phyloP scores from a whole-genome alignment of 2,888 invertebrate species.

The Rhodophaea formosa region DNA sequence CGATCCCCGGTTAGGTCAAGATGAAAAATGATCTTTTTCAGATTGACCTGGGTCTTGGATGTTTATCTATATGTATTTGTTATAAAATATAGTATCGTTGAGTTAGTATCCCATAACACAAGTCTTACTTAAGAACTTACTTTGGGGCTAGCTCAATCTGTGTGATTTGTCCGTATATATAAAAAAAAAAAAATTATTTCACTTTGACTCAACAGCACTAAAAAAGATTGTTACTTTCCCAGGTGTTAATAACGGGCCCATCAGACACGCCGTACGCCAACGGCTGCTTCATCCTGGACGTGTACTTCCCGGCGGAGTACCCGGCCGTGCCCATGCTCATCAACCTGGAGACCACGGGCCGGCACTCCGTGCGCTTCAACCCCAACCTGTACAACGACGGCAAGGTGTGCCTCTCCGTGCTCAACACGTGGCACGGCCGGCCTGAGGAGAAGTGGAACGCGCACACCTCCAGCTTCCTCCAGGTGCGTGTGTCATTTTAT shows the following conservation, averaged over 20 bases:
- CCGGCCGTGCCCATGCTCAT: slow-evolving; percentile 94
- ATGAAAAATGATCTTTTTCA: too few species aligned
- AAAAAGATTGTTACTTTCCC: slow-evolving; percentile 14
- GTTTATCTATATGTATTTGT: too few species aligned
- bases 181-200: too few species aligned
- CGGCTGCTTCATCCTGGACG: slow-evolving; percentile 95
- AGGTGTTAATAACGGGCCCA: slow-evolving; percentile 95
- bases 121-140: too few species aligned
- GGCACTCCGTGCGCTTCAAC: slow-evolving; percentile 94
- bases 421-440: slow-evolving; percentile 98
- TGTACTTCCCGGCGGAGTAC: slow-evolving; percentile 92
- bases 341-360: slow-evolving; percentile 94
- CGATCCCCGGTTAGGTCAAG: too few species aligned
- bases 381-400: slow-evolving; percentile 97
- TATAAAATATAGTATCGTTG: too few species aligned
- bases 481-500: slow-evolving; percentile 60
- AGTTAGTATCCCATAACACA: too few species aligned
- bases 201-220: too few species aligned
- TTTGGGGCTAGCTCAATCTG: too few species aligned
- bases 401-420: slow-evolving; percentile 94
- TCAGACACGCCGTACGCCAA: slow-evolving; percentile 95
- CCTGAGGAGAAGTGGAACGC: slow-evolving; percentile 99
- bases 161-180: too few species aligned
- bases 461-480: slow-evolving; percentile 95
- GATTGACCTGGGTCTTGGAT: too few species aligned